Conservation (phyloP, 2,888 invertebrate species). For the Drosophila maculinotata region DNA sequence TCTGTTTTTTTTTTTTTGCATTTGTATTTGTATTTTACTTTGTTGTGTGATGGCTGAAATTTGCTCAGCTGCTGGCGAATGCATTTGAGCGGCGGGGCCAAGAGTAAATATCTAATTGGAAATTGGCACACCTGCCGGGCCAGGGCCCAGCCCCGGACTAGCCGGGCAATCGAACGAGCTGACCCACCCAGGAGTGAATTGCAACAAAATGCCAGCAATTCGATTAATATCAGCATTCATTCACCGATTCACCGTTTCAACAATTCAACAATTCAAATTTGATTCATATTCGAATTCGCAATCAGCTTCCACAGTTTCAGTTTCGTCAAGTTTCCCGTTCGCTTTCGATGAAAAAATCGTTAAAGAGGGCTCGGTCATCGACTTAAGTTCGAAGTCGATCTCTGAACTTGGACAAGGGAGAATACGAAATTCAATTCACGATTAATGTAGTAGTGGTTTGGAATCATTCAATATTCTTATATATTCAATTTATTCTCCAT, state of each 20-base stretch:
- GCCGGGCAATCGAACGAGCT: slow-evolving; percentile 1
- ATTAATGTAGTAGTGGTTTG: no score
- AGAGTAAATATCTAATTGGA: slow-evolving; percentile 26
- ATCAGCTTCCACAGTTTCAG: slow-evolving; percentile 7
- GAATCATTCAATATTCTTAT: no score
- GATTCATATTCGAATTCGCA: slow-evolving; percentile 19
- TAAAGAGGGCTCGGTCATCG: no score
- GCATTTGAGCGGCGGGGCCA: slow-evolving; percentile 20
- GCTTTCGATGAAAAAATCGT: no score
- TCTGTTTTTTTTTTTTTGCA: no score
- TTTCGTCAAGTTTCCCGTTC: slow-evolving; percentile 3
- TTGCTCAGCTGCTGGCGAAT: slow-evolving; percentile 31
- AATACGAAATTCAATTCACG: no score
- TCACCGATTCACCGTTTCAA: no score
- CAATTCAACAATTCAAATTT: slow-evolving; percentile 1
- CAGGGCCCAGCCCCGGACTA: slow-evolving; percentile 16
- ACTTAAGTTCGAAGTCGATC: no score
- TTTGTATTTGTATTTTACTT: neutral
- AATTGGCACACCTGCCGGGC: slow-evolving; percentile 36
- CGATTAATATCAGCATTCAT: slow-evolving; percentile 20
- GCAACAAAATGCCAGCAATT: slow-evolving; percentile 14
- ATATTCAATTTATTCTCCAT: no score
- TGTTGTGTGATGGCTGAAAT: slow-evolving; percentile 5
- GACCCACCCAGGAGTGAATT: slow-evolving; percentile 19
- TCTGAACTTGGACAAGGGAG: no score